Conservation (phyloP, 2,113 vertebrate species). For the Kobus ellipsiprymnus region DNA sequence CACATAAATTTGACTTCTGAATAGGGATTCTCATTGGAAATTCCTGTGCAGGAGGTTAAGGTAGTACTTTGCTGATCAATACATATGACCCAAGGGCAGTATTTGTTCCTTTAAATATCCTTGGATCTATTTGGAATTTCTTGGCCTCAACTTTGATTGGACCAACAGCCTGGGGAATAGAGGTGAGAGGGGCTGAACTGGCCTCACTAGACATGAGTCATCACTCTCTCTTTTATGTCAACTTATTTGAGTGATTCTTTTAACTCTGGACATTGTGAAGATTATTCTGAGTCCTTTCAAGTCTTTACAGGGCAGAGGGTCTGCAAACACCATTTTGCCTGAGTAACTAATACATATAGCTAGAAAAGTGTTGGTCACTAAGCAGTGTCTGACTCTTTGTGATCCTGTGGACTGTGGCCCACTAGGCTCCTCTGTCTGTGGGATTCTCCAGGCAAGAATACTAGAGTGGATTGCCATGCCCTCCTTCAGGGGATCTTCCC, state of each 20-base stretch:
- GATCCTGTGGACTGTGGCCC: neutral
- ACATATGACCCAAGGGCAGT: neutral
- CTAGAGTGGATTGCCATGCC: neutral
- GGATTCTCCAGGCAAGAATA: neutral
- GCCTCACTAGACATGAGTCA: neutral
- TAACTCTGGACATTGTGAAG: neutral
- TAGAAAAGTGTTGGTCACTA: neutral
- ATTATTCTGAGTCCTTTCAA: neutral
- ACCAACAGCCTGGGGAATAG: neutral
- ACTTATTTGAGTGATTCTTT: neutral
- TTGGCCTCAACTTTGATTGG: constrained; percentile 1
- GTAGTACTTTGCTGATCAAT: neutral
- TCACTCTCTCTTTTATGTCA: neutral
- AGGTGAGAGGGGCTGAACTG: neutral
- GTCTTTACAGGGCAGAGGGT: neutral
- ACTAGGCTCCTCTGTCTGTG: neutral
- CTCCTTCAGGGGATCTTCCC: neutral
- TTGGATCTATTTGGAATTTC: neutral
- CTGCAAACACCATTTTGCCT: neutral
- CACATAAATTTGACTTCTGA: constrained; percentile 31
- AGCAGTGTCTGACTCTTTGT: neutral
- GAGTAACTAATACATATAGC: neutral
- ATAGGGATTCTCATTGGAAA: constrained; percentile 12
- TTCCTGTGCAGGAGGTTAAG: neutral
- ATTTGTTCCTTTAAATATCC: neutral